Evolutionary conservation across 2,113 vertebrate genomes (phyloP).

Genomic region (Corythaeola cristata): DNA sequence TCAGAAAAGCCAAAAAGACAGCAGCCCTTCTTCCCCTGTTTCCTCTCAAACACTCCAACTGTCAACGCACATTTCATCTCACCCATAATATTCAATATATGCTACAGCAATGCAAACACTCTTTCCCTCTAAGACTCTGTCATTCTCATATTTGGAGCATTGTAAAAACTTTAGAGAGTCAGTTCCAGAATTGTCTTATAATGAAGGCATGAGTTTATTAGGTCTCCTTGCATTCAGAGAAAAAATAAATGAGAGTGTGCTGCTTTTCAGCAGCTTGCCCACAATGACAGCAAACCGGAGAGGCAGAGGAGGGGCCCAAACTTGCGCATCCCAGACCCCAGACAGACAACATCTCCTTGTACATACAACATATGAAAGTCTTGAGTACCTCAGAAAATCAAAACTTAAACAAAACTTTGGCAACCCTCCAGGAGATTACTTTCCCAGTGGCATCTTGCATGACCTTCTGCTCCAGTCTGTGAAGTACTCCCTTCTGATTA

Average conservation of each 20-base stretch:
- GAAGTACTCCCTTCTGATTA: conserved; percentile 18
- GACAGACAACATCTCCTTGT: background rate
- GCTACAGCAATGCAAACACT: background rate
- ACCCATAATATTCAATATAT: background rate
- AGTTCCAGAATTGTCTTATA: background rate
- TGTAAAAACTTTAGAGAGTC: background rate
- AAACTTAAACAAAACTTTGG: background rate
- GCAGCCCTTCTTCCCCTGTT: background rate
- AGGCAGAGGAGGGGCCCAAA: background rate
- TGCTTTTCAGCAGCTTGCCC: background rate
- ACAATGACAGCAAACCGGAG: background rate
- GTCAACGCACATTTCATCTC: background rate
- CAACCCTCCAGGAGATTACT: background rate
- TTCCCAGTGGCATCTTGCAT: background rate
- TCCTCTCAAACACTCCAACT: background rate
- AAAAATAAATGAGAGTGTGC: background rate
- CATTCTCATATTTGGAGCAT: background rate
- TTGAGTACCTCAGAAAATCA: background rate
- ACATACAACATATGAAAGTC: background rate
- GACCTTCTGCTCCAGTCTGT: conserved; percentile 24
- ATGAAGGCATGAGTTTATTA: background rate
- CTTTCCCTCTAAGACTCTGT: background rate
- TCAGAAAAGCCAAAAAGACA: background rate
- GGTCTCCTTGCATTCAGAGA: background rate
- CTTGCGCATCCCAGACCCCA: background rate